Evolutionary conservation across 2,888 invertebrate genomes (phyloP).

Genomic region (Erebia epiphron): DNA sequence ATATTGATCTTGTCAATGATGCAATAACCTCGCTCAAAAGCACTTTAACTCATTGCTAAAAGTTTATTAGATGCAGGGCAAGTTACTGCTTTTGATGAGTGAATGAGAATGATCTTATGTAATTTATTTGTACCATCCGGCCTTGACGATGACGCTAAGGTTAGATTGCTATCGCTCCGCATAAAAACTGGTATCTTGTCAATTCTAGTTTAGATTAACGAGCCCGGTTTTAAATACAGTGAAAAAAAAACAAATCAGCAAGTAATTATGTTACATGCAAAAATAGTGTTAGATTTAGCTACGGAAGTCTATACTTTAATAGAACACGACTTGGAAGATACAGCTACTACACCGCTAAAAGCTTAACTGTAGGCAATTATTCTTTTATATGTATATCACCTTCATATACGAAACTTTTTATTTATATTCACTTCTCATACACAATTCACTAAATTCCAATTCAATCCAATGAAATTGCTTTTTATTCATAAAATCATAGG

Average conservation of each 20-base stretch:
- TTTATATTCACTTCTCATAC: too few relatives aligned
- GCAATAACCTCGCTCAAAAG: background rate
- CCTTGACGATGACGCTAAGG: conserved; percentile 17
- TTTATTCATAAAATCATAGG: too few relatives aligned
- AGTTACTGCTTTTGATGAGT: conserved; percentile 9
- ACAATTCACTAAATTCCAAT: too few relatives aligned
- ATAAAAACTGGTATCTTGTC: conserved; percentile 20
- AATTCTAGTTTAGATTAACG: conserved; percentile 12
- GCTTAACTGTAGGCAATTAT: too few relatives aligned
- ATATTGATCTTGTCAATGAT: too few relatives aligned
- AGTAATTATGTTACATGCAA: conserved; percentile 7
- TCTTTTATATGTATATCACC: too few relatives aligned
- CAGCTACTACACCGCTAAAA: background rate
- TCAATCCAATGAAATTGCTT: too few relatives aligned
- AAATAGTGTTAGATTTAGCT: background rate
- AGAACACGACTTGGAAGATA: background rate
- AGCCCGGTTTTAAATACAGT: conserved; percentile 3
- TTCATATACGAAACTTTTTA: too few relatives aligned
- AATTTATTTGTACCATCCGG: background rate
- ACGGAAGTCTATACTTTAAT: background rate
- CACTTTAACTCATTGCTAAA: background rate
- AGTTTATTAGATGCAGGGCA: background rate
- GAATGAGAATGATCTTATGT: conserved; percentile 5
- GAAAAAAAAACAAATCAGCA: conserved; percentile 5
- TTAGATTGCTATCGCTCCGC: conserved; percentile 18